Percentiles rank a stretch among this genome's conserved stretches.
phyloP scores from a whole-genome alignment of 2,113 vertebrate genomes.

The Callithrix jacchus region DNA sequence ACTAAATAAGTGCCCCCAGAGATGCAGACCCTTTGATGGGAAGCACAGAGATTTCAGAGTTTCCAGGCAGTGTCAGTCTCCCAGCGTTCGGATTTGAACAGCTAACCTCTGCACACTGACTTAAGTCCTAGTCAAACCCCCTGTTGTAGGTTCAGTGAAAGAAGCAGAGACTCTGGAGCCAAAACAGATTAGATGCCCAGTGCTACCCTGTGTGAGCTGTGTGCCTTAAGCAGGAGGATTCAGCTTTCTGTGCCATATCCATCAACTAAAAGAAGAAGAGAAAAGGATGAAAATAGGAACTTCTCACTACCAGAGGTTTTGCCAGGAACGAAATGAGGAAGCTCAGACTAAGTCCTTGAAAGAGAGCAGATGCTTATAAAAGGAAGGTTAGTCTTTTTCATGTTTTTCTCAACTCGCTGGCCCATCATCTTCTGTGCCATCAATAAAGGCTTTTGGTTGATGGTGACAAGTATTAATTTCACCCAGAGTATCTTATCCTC shows the following conservation, averaged over 20 bases:
- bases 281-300: background rate
- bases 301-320: background rate
- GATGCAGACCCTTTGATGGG: background rate
- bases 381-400: background rate
- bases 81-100: accelerated
- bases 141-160: no score
- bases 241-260: background rate
- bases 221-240: background rate
- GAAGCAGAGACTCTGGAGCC: background rate
- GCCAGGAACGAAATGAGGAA: background rate
- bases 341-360: background rate
- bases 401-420: accelerated
- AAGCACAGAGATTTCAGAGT: background rate
- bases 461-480: background rate
- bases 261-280: background rate
- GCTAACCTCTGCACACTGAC: no score
- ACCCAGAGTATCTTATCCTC: background rate
- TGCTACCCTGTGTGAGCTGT: background rate
- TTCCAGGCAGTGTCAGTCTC: background rate
- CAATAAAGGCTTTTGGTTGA: background rate
- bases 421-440: background rate
- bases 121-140: background rate
- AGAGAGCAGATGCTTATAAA: background rate
- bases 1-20: background rate
- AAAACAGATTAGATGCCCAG: background rate